Conservation (phyloP, 2,113 vertebrate genomes). For the Crotalus helleri region DNA sequence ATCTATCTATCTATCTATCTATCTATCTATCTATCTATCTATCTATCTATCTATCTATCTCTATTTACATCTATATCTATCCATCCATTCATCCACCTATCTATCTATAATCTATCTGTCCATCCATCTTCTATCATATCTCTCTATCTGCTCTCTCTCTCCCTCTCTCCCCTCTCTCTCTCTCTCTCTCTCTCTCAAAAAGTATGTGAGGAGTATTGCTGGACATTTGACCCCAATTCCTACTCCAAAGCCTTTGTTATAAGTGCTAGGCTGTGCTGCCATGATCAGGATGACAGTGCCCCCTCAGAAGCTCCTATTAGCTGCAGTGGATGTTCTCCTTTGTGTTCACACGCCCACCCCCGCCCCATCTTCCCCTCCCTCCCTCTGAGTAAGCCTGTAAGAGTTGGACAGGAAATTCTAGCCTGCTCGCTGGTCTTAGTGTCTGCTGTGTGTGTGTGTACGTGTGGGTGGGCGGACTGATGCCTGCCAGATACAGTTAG, state of each 20-base stretch:
- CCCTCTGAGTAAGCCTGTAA: conserved; percentile 1
- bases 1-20: too few relatives aligned
- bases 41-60: too few relatives aligned
- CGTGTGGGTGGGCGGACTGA: conserved; percentile 48
- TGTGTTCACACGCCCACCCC: background rate
- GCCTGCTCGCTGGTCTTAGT: conserved; percentile 45
- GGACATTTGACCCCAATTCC: background rate
- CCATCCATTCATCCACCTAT: too few relatives aligned
- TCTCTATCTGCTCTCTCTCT: too few relatives aligned
- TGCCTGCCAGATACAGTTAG: conserved; percentile 55
- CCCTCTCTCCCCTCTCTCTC: too few relatives aligned
- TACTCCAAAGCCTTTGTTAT: background rate
- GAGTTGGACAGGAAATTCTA: conserved; percentile 47
- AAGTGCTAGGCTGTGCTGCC: too few relatives aligned
- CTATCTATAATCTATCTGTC: too few relatives aligned
- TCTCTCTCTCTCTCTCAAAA: background rate
- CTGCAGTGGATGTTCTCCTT: conserved; percentile 28
- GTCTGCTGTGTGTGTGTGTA: too few relatives aligned
- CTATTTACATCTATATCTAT: too few relatives aligned
- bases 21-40: too few relatives aligned
- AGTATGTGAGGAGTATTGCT: background rate
- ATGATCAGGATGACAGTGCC: background rate
- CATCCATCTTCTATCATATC: too few relatives aligned
- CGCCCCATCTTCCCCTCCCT: background rate
- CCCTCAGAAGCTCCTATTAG: background rate